Conservation (phyloP, 2,888 invertebrate species). For the Drosophila melanosoma region DNA sequence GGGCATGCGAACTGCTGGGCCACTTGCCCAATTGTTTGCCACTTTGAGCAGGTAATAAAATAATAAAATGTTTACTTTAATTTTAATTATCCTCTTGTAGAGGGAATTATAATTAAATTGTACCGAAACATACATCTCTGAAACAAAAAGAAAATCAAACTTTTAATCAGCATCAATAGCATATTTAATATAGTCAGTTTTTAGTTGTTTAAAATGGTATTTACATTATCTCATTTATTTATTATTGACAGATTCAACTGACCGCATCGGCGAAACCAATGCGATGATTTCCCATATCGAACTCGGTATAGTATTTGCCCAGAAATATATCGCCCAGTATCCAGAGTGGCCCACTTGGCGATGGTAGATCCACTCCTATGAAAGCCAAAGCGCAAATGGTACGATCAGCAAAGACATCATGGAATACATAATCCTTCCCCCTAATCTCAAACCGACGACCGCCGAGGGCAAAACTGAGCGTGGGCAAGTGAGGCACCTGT, state of each 20-base stretch:
- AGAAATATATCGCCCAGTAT: constrained; percentile 72
- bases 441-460: constrained; percentile 90
- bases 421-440: constrained; percentile 93
- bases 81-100: constrained; percentile 21
- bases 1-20: not conserved
- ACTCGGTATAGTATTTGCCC: constrained; percentile 73
- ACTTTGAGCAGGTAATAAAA: constrained; percentile 67
- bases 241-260: constrained; percentile 31
- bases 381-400: constrained; percentile 87
- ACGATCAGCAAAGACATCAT: constrained; percentile 91
- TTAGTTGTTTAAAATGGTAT: not conserved
- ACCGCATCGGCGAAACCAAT: constrained; percentile 84
- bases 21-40: constrained; percentile 18
- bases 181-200: not conserved
- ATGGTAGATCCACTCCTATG: constrained; percentile 70
- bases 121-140: not conserved
- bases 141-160: not conserved
- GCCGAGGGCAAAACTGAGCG: constrained; percentile 90
- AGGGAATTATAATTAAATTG: not conserved
- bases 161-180: not conserved
- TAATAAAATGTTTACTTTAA: constrained; percentile 61
- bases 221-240: not conserved
- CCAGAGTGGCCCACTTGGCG: constrained; percentile 70
- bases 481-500: constrained; percentile 90
- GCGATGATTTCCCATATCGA: constrained; percentile 74